Evolutionary conservation across 2,797 vertebrate genomes (phyloP).

Genomic region (Cetoscarus ocellatus): DNA sequence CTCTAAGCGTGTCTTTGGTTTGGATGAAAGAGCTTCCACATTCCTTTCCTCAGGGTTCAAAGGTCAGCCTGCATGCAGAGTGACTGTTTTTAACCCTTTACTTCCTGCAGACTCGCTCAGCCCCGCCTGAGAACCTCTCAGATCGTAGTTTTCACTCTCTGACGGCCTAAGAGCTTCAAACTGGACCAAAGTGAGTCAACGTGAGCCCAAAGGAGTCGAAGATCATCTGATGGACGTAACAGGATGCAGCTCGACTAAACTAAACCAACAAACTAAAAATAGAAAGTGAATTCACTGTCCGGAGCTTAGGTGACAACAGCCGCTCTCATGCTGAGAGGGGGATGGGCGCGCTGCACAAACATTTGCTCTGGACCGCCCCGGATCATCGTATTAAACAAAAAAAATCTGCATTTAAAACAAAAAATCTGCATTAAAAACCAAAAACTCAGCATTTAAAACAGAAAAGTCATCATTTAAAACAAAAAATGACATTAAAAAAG

Average conservation of each 20-base stretch:
- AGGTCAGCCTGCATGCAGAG: slow-evolving; percentile 82
- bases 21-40: slow-evolving; percentile 89
- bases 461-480: no score
- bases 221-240: slow-evolving; percentile 17
- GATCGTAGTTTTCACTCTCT: not conserved
- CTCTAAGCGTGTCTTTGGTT: slow-evolving; percentile 76
- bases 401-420: no score
- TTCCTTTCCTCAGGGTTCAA: slow-evolving; percentile 85
- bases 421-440: no score
- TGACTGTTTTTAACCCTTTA: slow-evolving; percentile 79
- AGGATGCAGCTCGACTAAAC: slow-evolving; percentile 41
- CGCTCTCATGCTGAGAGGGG: slow-evolving; percentile 37
- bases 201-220: not conserved
- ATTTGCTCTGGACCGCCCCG: slow-evolving; percentile 23
- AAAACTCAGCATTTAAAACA: no score
- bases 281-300: slow-evolving; percentile 77
- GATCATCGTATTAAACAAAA: no score
- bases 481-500: no score
- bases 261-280: slow-evolving; percentile 78
- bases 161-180: not conserved
- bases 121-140: not conserved
- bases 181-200: not conserved
- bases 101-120: slow-evolving; percentile 34
- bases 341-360: slow-evolving; percentile 37
- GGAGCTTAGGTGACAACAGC: slow-evolving; percentile 83